These are phyloP conservation scores for Megalopta genalis DNA, from an alignment of 1,140 invertebrate genomes.

Conservation along the genomic window DNA sequence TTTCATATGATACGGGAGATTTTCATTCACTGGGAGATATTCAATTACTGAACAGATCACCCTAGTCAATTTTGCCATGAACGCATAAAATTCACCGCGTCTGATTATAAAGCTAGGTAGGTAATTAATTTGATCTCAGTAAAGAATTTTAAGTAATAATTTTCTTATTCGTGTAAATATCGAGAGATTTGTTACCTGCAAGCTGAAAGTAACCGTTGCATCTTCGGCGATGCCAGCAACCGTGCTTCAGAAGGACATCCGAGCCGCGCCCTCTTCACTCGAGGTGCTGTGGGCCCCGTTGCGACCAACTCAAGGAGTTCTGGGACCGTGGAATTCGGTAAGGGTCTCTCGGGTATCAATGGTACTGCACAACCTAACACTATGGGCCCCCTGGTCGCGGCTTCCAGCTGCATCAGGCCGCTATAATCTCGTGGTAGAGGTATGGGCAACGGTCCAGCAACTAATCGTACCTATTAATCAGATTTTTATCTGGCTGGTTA, in stretches of 20 bases:
- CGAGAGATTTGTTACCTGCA: conserved; percentile 69
- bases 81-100: too few species aligned
- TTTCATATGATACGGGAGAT: too few species aligned
- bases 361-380: conserved; percentile 77
- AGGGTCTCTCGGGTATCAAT: conserved; percentile 73
- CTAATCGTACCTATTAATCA: conserved; percentile 70
- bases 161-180: too few species aligned
- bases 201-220: conserved; percentile 77
- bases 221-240: conserved; percentile 76
- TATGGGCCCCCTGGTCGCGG: conserved; percentile 74
- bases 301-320: conserved; percentile 76
- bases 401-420: conserved; percentile 76
- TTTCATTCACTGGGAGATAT: too few species aligned
- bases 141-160: too few species aligned
- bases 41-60: too few species aligned
- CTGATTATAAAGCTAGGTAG: too few species aligned
- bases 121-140: too few species aligned
- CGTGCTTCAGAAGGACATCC: conserved; percentile 76
- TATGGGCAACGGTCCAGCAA: conserved; percentile 76
- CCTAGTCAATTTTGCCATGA: too few species aligned
- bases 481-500: not conserved
- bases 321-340: conserved; percentile 71
- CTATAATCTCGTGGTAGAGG: conserved; percentile 76
- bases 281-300: conserved; percentile 74
- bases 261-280: conserved; percentile 74